Conservation (phyloP, 2,888 invertebrate genomes). For the Limnephilus auricula region DNA sequence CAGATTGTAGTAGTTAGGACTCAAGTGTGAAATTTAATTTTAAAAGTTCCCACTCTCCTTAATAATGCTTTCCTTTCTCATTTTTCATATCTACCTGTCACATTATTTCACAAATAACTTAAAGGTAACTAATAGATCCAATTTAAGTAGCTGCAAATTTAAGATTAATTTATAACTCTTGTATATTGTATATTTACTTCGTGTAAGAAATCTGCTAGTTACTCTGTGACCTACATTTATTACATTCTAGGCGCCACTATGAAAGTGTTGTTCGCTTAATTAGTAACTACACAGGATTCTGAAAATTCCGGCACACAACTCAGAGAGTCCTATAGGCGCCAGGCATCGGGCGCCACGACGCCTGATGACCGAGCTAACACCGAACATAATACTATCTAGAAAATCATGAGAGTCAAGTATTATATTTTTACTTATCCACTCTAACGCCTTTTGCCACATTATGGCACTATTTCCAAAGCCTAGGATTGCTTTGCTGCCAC, state of each 20-base stretch:
- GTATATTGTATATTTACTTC: not conserved
- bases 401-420: not conserved
- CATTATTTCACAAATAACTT: no score
- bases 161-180: not conserved
- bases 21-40: no score
- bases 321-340: not conserved
- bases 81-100: no score
- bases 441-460: no score
- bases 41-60: no score
- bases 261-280: not conserved
- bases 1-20: no score
- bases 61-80: no score
- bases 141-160: no score
- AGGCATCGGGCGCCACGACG: not conserved
- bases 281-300: not conserved
- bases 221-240: not conserved
- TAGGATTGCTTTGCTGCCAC: no score
- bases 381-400: not conserved
- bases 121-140: no score
- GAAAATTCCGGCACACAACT: not conserved
- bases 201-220: not conserved
- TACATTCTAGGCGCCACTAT: not conserved
- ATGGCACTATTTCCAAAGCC: no score
- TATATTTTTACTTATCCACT: not conserved
- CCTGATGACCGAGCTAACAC: not conserved